Evolutionary conservation across 1,140 invertebrate genomes (phyloP), one percentile per base, ranked within the genome.

Genomic region (Habropoda laboriosa): DNA sequence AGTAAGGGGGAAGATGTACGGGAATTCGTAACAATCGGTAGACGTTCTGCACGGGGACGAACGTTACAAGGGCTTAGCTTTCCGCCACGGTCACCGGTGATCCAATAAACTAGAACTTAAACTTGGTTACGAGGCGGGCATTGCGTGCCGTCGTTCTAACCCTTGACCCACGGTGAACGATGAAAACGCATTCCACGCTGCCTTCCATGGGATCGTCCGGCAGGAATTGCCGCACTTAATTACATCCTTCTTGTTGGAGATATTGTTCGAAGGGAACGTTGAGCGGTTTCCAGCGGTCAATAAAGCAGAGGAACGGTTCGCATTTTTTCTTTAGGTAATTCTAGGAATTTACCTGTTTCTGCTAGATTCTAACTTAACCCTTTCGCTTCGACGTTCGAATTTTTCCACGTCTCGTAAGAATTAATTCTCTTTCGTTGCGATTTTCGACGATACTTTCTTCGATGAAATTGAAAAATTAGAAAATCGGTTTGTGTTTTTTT

Each of bases 61-160:
- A 63, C 61, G 40, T 85, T 84, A 71, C 78, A 47, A 53, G 35
- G 72, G 72, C 77, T 83, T 76, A 80, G 61, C 51, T 71, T 66
- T 60, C 64, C 51, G 63, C 10, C 64, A 32, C 27, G 68, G 53
- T 55, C 42, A 40, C 60, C 72, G 49, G 68, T 67, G 77, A 83
- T 78, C 82, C 60, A 80, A 76, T 83, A 83, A 83, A 85, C 35
- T 67, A 24, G 71, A 71, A 83, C 83, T 85, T 85, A 83, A 85
- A 83, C 77, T 80, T 83, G 72, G 49, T 73, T 71, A 71, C 75
- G 66, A 71, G 66, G 42, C 13, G 47, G 57, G 6, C 35, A 40
- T 38, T 35, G 66, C 66, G 55, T 35, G 27, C 51, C 30, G 67
- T 32, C 27, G 27, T 57, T 49, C 70, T 73, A 74, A 75, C 51